Conservation (phyloP, 2,888 invertebrate genomes). For the Capitulum mitella region DNA sequence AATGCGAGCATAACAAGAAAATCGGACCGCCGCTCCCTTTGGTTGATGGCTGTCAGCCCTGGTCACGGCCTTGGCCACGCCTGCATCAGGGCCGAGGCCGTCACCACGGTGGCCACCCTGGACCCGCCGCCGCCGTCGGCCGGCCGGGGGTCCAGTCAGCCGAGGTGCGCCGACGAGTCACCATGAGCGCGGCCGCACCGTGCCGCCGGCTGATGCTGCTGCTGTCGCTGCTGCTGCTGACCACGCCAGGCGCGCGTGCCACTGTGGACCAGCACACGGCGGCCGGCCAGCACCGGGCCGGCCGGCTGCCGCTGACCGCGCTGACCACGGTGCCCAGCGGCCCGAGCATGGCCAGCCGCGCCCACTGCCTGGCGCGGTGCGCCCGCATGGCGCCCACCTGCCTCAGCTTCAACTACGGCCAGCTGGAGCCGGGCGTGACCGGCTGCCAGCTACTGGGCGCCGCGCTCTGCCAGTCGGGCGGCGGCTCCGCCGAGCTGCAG, state of each 20-base stretch:
- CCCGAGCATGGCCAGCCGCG: neutral
- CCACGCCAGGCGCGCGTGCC: neutral
- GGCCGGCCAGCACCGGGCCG: neutral
- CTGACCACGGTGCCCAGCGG: neutral
- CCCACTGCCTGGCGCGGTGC: neutral
- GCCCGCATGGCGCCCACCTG: neutral
- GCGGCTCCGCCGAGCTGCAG: neutral
- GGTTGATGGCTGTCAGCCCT: no score
- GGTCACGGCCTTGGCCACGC: no score
- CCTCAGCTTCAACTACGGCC: slow-evolving; percentile 4
- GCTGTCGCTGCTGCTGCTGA: neutral
- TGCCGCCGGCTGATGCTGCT: neutral
- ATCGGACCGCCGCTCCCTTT: no score
- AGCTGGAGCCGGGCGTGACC: neutral
- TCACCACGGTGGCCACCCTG: no score
- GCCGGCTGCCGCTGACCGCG: neutral
- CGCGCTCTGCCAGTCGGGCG: neutral
- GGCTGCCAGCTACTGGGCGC: neutral
- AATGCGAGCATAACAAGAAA: no score
- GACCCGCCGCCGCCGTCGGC: no score
- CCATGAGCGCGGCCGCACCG: neutral
- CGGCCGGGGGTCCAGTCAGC: no score
- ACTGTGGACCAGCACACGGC: neutral
- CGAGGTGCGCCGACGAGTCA: neutral
- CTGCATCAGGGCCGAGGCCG: no score